Base-by-base conservation (phyloP, 2,113 vertebrate genomes). In the Lamprologus tigripictilis region DNA sequence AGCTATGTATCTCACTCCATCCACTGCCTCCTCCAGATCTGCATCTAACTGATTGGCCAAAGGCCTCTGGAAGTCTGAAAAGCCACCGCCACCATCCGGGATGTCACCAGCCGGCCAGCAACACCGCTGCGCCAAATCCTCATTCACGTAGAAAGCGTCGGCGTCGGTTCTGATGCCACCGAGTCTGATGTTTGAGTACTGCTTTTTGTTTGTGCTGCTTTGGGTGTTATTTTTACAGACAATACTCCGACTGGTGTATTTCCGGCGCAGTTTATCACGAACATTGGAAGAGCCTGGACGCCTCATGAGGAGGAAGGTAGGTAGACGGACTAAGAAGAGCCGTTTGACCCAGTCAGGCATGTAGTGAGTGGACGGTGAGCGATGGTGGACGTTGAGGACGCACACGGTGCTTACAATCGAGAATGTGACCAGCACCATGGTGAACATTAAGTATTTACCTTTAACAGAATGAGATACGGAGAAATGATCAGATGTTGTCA, bases 361-460 rank as follows among this genome's bases (percentile, higher is more conserved):
- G 88, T 94, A 90, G 91, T 97, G 97, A 5, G 97, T 97, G 86
- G 96, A 97, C 0, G 97, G 97, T 5, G 97, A 97, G 55, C 97
- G 96, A 83, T 97, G 97, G 89, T 97, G 96, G 4, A 97, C 93
- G 12, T 97, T 97, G 57, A 97, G 96, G 42, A 96, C 96, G 4
- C 96, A 97, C 85, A 96, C 97, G 2, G 94, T 95, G 78, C 93
- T 94, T 49, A 97, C 97, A 4, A 90, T 97, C 26, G 96, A 97
- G 86, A 97, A 97, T 5, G 97, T 97, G 68, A 97, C 97, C 89
- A 97, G 87, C 13, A 97, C 96, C 97, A 97, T 97, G 73, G 97
- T 96, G 90, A 97, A 97, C 96, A 97, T 97, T 89, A 97, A 88
- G 92, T 97, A 97, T 93, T 97, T 97, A 80, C 97, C 95, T 96